phyloP scores from a whole-genome alignment of 2,888 invertebrate species.

The Eudemis profundana region DNA sequence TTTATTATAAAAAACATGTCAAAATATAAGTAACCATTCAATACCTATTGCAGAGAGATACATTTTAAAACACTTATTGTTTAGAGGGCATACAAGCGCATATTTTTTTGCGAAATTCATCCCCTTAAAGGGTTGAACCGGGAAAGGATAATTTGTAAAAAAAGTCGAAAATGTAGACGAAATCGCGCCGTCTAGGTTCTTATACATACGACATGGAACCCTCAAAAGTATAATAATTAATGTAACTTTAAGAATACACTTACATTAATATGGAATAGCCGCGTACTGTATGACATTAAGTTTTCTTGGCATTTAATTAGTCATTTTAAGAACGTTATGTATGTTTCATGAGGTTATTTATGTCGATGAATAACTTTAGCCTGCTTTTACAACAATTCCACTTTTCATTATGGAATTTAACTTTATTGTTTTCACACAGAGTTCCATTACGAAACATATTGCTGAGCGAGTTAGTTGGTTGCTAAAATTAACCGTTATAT shows the following conservation, averaged over 20 bases:
- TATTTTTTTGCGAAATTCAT: too few relatives aligned
- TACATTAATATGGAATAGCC: conserved; percentile 68
- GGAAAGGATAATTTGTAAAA: too few relatives aligned
- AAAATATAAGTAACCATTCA: too few relatives aligned
- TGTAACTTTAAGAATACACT: conserved; percentile 53
- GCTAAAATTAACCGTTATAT: not conserved
- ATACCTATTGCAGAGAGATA: too few relatives aligned
- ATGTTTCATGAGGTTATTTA: conserved; percentile 22
- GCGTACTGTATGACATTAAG: conserved; percentile 36
- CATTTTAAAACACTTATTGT: too few relatives aligned
- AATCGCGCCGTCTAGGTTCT: too few relatives aligned
- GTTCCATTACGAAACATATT: not conserved
- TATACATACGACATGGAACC: conserved; percentile 9
- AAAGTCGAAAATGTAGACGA: too few relatives aligned
- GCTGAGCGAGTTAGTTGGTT: not conserved
- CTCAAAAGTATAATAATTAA: conserved; percentile 35
- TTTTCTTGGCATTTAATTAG: conserved; percentile 37
- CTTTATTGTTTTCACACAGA: not conserved
- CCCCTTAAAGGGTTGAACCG: too few relatives aligned
- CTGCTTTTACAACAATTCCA: not conserved
- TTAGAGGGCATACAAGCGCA: too few relatives aligned
- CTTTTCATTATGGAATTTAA: not conserved
- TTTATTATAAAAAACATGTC: too few relatives aligned
- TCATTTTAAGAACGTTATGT: conserved; percentile 34
- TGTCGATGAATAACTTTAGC: conserved; percentile 7